Evolutionary conservation across 2,797 vertebrate genomes (phyloP).

Genomic region (Chanos chanos): DNA sequence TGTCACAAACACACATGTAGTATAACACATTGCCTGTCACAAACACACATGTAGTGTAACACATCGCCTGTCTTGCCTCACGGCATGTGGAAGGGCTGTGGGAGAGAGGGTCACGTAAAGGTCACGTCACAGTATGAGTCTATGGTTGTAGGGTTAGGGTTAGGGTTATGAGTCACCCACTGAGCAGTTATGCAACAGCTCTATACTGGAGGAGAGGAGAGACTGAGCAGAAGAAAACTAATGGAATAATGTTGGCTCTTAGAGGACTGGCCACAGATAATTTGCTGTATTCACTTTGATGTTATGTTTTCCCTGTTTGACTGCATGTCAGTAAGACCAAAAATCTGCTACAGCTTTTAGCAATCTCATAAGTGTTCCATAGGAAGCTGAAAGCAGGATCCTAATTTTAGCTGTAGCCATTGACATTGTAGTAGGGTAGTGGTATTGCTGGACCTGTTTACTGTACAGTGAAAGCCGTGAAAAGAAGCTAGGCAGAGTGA

Average conservation of each 20-base stretch:
- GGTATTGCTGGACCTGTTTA: too few relatives aligned
- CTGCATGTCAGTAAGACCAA: conserved; percentile 8
- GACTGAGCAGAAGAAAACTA: conserved; percentile 26
- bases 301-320: conserved; percentile 17
- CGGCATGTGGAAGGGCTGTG: too few relatives aligned
- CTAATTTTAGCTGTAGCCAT: conserved; percentile 30
- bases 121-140: too few relatives aligned
- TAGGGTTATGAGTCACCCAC: conserved; percentile 74
- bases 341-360: too few relatives aligned
- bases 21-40: too few relatives aligned
- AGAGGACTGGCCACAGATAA: conserved; percentile 27
- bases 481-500: too few relatives aligned
- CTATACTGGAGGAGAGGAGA: conserved; percentile 41
- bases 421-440: conserved; percentile 28
- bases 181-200: conserved; percentile 58
- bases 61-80: too few relatives aligned
- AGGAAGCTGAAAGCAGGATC: not conserved
- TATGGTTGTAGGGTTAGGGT: too few relatives aligned
- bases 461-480: too few relatives aligned
- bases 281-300: conserved; percentile 38
- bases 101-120: too few relatives aligned
- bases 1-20: too few relatives aligned
- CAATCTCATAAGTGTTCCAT: not conserved
- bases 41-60: too few relatives aligned
- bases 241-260: conserved; percentile 26